A percentile compares a stretch with the other conserved stretches of the same genome.
phyloP scores from a whole-genome alignment of 1,140 invertebrate species.

The Melipona quadrifasciata region DNA sequence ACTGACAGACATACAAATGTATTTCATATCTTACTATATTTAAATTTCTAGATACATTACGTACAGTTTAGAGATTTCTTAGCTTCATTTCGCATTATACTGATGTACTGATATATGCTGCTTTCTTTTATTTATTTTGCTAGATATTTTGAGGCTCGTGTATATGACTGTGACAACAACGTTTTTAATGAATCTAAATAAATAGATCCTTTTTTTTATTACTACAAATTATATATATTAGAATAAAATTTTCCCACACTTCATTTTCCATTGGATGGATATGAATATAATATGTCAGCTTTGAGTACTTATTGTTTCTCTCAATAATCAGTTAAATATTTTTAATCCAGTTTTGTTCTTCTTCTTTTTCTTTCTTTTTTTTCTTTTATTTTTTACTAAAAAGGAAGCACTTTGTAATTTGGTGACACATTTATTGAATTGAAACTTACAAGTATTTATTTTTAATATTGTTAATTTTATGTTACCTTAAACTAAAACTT shows the following conservation, averaged over 20 bases:
- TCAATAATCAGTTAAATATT: constrained; percentile 22
- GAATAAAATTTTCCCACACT: constrained; percentile 50
- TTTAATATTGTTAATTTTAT: constrained; percentile 36
- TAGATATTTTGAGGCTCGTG: constrained; percentile 24
- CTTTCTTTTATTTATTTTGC: background rate
- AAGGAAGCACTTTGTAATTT: constrained; percentile 46
- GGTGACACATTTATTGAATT: constrained; percentile 44
- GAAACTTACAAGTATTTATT: constrained; percentile 39
- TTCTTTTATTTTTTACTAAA: constrained; percentile 2
- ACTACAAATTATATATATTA: constrained; percentile 56
- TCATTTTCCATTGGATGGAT: background rate
- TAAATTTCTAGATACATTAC: constrained; percentile 36
- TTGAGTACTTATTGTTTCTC: background rate
- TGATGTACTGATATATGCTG: constrained; percentile 49
- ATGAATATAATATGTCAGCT: background rate
- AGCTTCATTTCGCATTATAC: constrained; percentile 28
- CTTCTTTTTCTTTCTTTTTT: no score
- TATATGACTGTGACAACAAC: constrained; percentile 29
- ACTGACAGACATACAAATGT: constrained; percentile 34
- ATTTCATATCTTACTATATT: constrained; percentile 26
- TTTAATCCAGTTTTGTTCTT: background rate
- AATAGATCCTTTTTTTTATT: constrained; percentile 38
- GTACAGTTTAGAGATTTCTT: constrained; percentile 25
- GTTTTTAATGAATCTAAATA: constrained; percentile 26
- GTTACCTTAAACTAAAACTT: constrained; percentile 37